These are phyloP conservation scores for Metopolophium dirhodum DNA, from an alignment of 1,140 invertebrate genomes.

Conservation along the genomic window DNA sequence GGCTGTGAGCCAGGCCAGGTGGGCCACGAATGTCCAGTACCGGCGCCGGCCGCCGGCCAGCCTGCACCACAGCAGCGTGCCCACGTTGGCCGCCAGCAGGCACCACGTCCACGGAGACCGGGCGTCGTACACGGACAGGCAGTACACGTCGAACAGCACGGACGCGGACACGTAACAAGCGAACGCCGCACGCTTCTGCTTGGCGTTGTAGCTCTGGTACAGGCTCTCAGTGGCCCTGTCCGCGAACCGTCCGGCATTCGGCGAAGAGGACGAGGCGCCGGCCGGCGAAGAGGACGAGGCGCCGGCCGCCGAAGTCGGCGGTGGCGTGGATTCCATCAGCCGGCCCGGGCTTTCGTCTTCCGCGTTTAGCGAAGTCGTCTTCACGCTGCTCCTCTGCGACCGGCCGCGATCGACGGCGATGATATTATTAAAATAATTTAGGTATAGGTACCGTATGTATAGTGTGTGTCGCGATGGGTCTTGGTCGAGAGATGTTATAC, in stretches of 20 bases:
- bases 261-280: background rate
- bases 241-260: slow-evolving; percentile 7
- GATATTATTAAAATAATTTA: no score
- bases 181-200: slow-evolving; percentile 78
- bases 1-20: slow-evolving; percentile 71
- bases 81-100: slow-evolving; percentile 65
- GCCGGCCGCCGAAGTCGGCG: background rate
- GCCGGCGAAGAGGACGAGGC: background rate
- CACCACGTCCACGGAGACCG: slow-evolving; percentile 67
- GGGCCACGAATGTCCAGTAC: slow-evolving; percentile 68
- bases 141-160: slow-evolving; percentile 73
- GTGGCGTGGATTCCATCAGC: background rate
- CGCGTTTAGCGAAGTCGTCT: background rate
- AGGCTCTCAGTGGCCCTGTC: slow-evolving; percentile 74
- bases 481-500: background rate
- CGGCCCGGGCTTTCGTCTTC: background rate
- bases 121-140: slow-evolving; percentile 63
- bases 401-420: no score
- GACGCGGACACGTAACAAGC: slow-evolving; percentile 75
- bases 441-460: no score
- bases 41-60: slow-evolving; percentile 64
- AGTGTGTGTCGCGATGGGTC: background rate
- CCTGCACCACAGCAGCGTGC: slow-evolving; percentile 67
- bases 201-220: slow-evolving; percentile 77
- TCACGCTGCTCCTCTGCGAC: background rate